A percentile compares a stretch with the other conserved stretches of the same genome.
Conservation (phyloP, 2,113 vertebrate species). For the Trinectes maculatus region DNA sequence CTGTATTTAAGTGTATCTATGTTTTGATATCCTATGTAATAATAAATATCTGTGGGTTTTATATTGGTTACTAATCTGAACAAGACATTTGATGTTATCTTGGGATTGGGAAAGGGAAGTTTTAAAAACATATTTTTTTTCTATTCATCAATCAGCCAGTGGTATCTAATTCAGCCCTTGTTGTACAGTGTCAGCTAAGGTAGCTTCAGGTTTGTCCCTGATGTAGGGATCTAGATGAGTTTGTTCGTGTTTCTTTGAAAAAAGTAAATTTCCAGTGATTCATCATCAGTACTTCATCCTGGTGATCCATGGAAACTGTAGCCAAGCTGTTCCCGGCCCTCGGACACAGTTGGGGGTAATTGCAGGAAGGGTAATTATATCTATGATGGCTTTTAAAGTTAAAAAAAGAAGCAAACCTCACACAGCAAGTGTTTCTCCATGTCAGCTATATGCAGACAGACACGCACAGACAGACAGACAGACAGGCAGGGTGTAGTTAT, state of each 20-base stretch:
- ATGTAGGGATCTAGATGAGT: background rate
- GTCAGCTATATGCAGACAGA: conserved; percentile 44
- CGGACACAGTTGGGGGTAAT: conserved; percentile 47
- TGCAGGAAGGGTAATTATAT: conserved; percentile 58
- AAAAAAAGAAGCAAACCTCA: conserved; percentile 65
- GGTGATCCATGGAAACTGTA: conserved; percentile 22
- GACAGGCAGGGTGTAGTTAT: conserved; percentile 48
- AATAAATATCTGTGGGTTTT: too few species aligned
- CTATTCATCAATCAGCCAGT: background rate
- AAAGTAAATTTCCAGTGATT: background rate
- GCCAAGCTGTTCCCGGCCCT: conserved; percentile 26
- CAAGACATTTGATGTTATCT: background rate
- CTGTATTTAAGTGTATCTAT: too few species aligned
- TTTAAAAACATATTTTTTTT: too few species aligned
- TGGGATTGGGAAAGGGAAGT: too few species aligned
- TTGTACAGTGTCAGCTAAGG: background rate
- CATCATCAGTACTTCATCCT: conserved; percentile 6
- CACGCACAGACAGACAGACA: conserved; percentile 30
- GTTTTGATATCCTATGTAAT: too few species aligned
- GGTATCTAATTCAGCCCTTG: background rate
- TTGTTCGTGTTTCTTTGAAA: background rate
- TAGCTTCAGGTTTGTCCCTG: background rate
- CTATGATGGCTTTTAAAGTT: conserved; percentile 53
- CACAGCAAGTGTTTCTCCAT: conserved; percentile 57
- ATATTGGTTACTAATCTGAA: background rate